phyloP scores from a whole-genome alignment of 2,797 vertebrate species.

The Hippocampus kuda region DNA sequence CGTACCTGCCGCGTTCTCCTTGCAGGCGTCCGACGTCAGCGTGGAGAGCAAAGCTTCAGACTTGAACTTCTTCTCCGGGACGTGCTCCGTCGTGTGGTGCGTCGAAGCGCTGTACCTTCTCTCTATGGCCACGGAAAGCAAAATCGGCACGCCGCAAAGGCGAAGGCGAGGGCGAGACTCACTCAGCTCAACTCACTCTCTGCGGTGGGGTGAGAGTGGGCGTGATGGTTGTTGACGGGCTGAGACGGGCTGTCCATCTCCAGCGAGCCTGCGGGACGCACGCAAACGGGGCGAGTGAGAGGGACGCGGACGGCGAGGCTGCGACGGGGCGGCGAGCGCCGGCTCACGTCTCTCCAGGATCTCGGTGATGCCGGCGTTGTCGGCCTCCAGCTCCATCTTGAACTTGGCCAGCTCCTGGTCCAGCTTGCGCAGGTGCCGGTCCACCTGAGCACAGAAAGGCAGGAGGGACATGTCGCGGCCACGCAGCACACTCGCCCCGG shows the following conservation, averaged over 20 bases:
- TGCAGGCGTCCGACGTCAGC: slow-evolving; percentile 90
- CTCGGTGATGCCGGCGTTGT: slow-evolving; percentile 98
- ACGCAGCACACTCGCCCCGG: not conserved
- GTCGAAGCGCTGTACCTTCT: slow-evolving; percentile 86
- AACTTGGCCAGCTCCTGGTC: slow-evolving; percentile 98
- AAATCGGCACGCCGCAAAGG: not conserved
- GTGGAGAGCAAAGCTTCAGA: slow-evolving; percentile 97
- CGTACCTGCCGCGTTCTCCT: slow-evolving; percentile 89
- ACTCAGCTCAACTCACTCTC: slow-evolving; percentile 80
- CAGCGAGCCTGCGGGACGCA: slow-evolving; percentile 73
- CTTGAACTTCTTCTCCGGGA: slow-evolving; percentile 98
- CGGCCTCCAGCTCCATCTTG: slow-evolving; percentile 99
- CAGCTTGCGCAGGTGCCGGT: slow-evolving; percentile 92
- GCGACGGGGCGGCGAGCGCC: not conserved
- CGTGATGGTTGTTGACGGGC: slow-evolving; percentile 95
- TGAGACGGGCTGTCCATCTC: slow-evolving; percentile 97
- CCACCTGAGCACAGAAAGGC: slow-evolving; percentile 69
- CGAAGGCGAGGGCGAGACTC: not conserved
- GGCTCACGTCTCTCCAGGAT: slow-evolving; percentile 92
- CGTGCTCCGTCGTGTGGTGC: slow-evolving; percentile 89
- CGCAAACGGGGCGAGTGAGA: not conserved
- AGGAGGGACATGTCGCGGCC: not conserved
- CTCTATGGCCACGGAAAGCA: slow-evolving; percentile 61
- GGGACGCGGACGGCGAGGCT: not conserved
- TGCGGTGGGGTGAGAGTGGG: slow-evolving; percentile 84